A percentile compares a stretch with the other conserved stretches of the same genome.
Conservation (phyloP, 2,113 vertebrate species). For the Patagioenas fasciata region DNA sequence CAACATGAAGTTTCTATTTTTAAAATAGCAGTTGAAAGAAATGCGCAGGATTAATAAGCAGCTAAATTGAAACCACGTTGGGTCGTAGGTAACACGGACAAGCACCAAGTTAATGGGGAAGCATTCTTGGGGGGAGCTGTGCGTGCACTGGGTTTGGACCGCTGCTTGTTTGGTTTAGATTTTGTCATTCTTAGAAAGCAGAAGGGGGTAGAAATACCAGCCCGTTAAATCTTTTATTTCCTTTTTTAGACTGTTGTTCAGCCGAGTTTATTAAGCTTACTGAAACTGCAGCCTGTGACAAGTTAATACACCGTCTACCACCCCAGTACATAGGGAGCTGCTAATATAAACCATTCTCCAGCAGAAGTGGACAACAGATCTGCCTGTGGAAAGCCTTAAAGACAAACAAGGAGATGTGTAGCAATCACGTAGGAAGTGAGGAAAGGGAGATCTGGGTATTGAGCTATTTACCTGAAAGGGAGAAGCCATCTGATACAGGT, state of each 20-base stretch:
- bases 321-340: background rate
- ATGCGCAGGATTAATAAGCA: conserved; percentile 70
- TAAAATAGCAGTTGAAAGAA: conserved; percentile 77
- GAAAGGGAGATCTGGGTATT: background rate
- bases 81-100: conserved; percentile 67
- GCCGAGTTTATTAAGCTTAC: conserved; percentile 59
- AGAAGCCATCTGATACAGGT: background rate
- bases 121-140: conserved; percentile 32
- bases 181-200: conserved; percentile 72
- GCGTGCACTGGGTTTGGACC: background rate
- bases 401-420: background rate
- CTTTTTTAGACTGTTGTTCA: conserved; percentile 33
- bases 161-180: conserved; percentile 60
- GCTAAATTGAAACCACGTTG: conserved; percentile 79
- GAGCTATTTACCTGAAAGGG: background rate
- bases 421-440: background rate
- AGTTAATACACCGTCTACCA: background rate
- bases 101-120: conserved; percentile 62
- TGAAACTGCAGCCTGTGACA: conserved; percentile 32
- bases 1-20: conserved; percentile 73
- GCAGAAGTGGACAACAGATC: background rate
- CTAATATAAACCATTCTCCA: background rate
- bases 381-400: background rate
- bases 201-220: conserved; percentile 51
- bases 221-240: conserved; percentile 56